phyloP scores from a whole-genome alignment of 2,888 invertebrate species.

The Drosophila mercatorum region DNA sequence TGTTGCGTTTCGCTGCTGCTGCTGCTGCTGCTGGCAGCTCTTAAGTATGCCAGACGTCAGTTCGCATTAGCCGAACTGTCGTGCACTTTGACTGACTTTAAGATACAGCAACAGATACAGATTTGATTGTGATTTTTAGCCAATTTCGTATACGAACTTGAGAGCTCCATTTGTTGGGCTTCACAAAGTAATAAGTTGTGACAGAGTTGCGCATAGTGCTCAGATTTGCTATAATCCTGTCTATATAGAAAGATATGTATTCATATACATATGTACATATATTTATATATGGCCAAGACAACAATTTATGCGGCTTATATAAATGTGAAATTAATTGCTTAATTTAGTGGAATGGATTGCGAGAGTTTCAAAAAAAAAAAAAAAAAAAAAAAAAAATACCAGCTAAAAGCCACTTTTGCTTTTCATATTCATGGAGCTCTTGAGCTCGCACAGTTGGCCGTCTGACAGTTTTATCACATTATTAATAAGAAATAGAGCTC shows the following conservation, averaged over 20 bases:
- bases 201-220: slow-evolving; percentile 58
- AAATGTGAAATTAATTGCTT: slow-evolving; percentile 78
- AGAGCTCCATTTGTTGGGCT: slow-evolving; percentile 42
- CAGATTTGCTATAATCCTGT: slow-evolving; percentile 52
- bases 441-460: slow-evolving; percentile 61
- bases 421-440: slow-evolving; percentile 30
- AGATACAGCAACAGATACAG: slow-evolving; percentile 22
- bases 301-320: slow-evolving; percentile 77
- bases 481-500: slow-evolving; percentile 77
- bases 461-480: slow-evolving; percentile 77
- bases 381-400: slow-evolving; percentile 20
- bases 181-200: slow-evolving; percentile 61
- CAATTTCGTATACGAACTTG: slow-evolving; percentile 30
- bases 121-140: slow-evolving; percentile 9
- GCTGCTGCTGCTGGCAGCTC: neutral
- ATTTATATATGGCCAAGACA: slow-evolving; percentile 29
- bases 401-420: slow-evolving; percentile 55
- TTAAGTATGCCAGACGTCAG: slow-evolving; percentile 50
- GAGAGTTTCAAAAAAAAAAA: slow-evolving; percentile 52
- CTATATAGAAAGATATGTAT: slow-evolving; percentile 16
- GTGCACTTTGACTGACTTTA: slow-evolving; percentile 32
- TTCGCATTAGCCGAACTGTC: slow-evolving; percentile 41
- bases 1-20: slow-evolving; percentile 10
- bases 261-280: slow-evolving; percentile 14
- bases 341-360: slow-evolving; percentile 80